Percentiles rank a stretch among this genome's conserved stretches.
Evolutionary conservation across 2,888 invertebrate genomes (phyloP).

Genomic region (Drosophila mimetica): DNA sequence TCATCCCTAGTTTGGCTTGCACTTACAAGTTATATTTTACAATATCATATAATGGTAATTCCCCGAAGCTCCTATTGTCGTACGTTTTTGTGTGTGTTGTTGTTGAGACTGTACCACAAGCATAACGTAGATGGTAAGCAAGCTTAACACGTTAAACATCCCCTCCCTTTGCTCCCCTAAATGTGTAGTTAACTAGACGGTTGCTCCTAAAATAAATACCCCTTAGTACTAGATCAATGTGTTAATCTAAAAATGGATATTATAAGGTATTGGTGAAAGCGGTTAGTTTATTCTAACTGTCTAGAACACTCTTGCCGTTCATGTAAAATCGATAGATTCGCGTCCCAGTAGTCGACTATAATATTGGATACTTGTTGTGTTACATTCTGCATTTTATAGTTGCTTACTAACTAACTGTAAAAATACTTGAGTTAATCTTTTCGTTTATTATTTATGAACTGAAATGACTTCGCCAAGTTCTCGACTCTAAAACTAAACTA

Average conservation of each 20-base stretch:
- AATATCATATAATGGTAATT: constrained; percentile 15
- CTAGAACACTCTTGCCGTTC: background rate
- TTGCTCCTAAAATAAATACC: constrained; percentile 32
- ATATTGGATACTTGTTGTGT: constrained; percentile 31
- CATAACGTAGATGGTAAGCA: constrained; percentile 16
- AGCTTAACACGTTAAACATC: constrained; percentile 41
- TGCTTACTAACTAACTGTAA: constrained; percentile 29
- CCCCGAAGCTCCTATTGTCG: constrained; percentile 32
- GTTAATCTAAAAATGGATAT: background rate
- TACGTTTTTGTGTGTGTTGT: constrained; percentile 48
- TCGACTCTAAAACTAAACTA: constrained; percentile 33
- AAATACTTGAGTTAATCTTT: constrained; percentile 11
- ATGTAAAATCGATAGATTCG: background rate
- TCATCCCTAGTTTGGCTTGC: constrained; percentile 33
- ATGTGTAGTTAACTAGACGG: constrained; percentile 68
- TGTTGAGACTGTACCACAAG: constrained; percentile 33
- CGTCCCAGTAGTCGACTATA: constrained; percentile 6
- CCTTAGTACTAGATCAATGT: constrained; percentile 12
- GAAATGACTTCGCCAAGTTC: constrained; percentile 44
- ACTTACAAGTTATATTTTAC: constrained; percentile 19
- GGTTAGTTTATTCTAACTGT: background rate
- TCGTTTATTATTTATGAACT: constrained; percentile 33
- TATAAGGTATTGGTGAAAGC: background rate
- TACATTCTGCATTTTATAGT: constrained; percentile 35
- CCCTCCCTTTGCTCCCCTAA: constrained; percentile 34